phyloP scores from a whole-genome alignment of 1,140 invertebrate species.

The Mercenaria mercenaria region DNA sequence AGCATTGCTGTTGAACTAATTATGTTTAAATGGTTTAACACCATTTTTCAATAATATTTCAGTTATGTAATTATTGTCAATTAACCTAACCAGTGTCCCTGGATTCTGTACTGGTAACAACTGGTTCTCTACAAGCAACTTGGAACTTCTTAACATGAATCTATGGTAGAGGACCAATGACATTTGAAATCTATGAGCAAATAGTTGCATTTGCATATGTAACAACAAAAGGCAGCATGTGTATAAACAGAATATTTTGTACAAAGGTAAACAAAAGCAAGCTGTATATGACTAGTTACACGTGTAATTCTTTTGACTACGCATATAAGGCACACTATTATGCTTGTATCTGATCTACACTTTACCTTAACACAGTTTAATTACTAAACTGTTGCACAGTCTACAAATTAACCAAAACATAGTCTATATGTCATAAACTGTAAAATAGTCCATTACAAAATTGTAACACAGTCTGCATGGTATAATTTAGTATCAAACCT shows the following conservation, averaged over 20 bases:
- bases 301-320: neutral
- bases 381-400: neutral
- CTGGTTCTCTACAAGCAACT: too few species aligned
- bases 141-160: too few species aligned
- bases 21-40: too few species aligned
- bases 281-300: conserved; percentile 21
- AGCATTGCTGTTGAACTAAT: too few species aligned
- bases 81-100: too few species aligned
- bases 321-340: conserved; percentile 7
- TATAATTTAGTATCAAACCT: neutral
- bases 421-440: neutral
- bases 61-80: too few species aligned
- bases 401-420: too few species aligned
- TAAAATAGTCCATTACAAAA: neutral
- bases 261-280: neutral
- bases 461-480: neutral
- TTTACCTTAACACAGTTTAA: neutral
- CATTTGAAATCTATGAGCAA: neutral
- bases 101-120: too few species aligned
- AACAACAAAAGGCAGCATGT: neutral
- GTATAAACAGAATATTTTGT: neutral
- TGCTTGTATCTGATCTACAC: neutral
- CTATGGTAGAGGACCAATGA: too few species aligned
- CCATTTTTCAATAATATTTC: too few species aligned
- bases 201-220: neutral